Evolutionary conservation across 2,797 vertebrate genomes (phyloP).

Genomic region (Mormyrus proboscirostris): DNA sequence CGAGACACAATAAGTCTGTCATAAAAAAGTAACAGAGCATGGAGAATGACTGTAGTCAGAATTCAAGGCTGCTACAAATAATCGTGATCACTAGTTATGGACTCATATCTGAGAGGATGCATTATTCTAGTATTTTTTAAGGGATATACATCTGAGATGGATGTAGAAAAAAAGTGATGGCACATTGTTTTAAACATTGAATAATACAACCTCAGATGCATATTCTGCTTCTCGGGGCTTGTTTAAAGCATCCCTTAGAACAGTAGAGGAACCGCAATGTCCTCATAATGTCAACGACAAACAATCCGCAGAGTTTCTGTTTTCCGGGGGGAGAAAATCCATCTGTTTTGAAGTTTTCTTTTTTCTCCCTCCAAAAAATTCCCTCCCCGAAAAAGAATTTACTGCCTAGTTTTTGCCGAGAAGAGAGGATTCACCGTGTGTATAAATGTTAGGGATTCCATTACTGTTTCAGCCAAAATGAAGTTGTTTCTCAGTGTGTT

Average conservation of each 20-base stretch:
- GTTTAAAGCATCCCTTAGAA: not conserved
- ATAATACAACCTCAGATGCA: not conserved
- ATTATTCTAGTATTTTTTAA: not conserved
- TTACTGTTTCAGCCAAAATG: not conserved
- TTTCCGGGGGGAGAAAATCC: not conserved
- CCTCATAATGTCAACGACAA: constrained; percentile 1
- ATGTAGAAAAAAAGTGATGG: not conserved
- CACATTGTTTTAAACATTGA: not conserved
- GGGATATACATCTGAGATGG: not conserved
- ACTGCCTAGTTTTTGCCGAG: not conserved
- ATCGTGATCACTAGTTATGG: not conserved
- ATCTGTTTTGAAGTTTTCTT: not conserved
- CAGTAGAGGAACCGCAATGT: not conserved
- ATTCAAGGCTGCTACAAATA: not conserved
- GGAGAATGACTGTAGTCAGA: not conserved
- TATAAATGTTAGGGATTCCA: not conserved
- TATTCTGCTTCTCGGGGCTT: not conserved
- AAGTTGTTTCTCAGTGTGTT: not conserved
- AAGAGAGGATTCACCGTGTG: not conserved
- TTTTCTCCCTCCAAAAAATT: not conserved
- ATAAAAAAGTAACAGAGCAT: not conserved
- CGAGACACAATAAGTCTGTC: not conserved
- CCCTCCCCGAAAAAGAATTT: not conserved
- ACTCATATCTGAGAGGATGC: not conserved
- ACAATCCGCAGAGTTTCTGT: not conserved